Evolutionary conservation across 2,888 invertebrate genomes (phyloP).

Genomic region (Kryphioiulus occultus): DNA sequence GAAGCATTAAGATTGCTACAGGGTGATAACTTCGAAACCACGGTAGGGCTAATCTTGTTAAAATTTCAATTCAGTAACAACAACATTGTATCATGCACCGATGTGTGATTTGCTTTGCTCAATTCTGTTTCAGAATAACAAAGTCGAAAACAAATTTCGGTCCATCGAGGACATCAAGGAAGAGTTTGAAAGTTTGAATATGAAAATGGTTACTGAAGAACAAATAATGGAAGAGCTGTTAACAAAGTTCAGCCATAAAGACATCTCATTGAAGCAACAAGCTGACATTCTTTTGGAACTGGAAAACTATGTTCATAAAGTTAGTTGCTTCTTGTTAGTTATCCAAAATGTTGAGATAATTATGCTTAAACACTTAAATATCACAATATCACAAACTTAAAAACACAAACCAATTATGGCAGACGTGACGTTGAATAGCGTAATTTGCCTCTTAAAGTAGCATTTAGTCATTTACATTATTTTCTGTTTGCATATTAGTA

Average conservation of each 20-base stretch:
- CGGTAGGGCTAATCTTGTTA: background rate
- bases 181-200: slow-evolving; percentile 70
- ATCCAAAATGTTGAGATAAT: background rate
- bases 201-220: slow-evolving; percentile 72
- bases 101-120: no score
- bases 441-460: no score
- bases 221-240: slow-evolving; percentile 69
- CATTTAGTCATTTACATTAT: background rate
- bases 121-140: background rate
- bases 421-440: no score
- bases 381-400: no score
- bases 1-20: background rate
- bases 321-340: no score
- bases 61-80: background rate
- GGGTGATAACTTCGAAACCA: background rate
- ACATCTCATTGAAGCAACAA: slow-evolving; percentile 64
- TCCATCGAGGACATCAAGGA: slow-evolving; percentile 73
- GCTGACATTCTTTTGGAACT: slow-evolving; percentile 70
- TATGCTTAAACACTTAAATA: no score
- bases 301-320: slow-evolving; percentile 77
- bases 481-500: slow-evolving; percentile 63
- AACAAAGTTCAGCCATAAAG: slow-evolving; percentile 65
- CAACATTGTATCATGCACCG: background rate
- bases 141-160: slow-evolving; percentile 64
- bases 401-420: no score